Evolutionary conservation across 2,888 invertebrate genomes (phyloP).

Genomic region (Cheilosia grossa): DNA sequence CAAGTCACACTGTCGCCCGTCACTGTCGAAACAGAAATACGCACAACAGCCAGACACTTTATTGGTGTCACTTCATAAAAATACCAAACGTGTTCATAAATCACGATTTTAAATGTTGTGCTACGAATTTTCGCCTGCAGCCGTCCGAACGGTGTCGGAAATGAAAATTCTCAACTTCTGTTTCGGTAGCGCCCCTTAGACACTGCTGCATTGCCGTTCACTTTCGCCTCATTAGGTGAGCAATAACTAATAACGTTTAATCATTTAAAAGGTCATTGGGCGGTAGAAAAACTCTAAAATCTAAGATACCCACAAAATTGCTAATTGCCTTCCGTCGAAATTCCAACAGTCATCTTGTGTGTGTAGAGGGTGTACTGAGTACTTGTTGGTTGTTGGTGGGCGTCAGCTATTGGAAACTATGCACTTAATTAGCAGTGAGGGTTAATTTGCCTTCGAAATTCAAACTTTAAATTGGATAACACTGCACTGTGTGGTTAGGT

Average conservation of each 20-base stretch:
- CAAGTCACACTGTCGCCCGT: conserved; percentile 13
- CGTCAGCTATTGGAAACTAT: conserved; percentile 39
- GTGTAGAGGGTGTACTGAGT: neutral
- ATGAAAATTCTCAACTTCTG: conserved; percentile 43
- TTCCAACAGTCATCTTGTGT: conserved; percentile 16
- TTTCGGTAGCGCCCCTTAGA: conserved; percentile 54
- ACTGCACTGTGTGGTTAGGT: conserved; percentile 15
- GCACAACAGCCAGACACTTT: conserved; percentile 63
- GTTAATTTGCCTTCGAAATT: conserved; percentile 42
- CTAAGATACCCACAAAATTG: conserved; percentile 41
- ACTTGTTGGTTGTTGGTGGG: conserved; percentile 4
- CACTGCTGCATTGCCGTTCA: conserved; percentile 1
- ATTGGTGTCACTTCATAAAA: conserved; percentile 55
- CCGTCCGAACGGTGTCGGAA: conserved; percentile 1
- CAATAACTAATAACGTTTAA: conserved; percentile 59
- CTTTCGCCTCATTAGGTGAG: conserved; percentile 71
- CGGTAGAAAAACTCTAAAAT: conserved; percentile 11
- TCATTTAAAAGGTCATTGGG: conserved; percentile 73
- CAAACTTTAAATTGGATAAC: conserved; percentile 2
- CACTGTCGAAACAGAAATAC: conserved; percentile 7
- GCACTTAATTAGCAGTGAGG: conserved; percentile 19
- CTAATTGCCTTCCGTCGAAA: conserved; percentile 20
- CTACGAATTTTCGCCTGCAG: neutral
- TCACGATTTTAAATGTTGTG: conserved; percentile 62
- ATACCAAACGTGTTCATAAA: conserved; percentile 57